Percentiles rank a stretch among this genome's conserved stretches.
phyloP scores from a whole-genome alignment of 2,797 vertebrate genomes.

The Argya squamiceps region DNA sequence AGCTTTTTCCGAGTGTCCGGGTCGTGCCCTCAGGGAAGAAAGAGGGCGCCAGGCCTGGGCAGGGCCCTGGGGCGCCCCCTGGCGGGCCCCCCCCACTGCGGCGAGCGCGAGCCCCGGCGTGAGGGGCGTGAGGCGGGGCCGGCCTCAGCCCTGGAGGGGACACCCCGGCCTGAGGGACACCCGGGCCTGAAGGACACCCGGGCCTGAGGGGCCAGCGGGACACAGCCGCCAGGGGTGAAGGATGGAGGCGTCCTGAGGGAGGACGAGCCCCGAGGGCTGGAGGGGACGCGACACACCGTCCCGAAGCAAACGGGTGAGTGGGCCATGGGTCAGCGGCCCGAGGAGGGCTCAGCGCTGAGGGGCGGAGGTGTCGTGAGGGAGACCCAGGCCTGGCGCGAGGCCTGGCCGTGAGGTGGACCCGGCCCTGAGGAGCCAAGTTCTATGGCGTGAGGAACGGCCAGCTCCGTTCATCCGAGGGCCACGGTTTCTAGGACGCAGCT shows the following conservation, averaged over 20 bases:
- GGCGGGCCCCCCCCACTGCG: background rate
- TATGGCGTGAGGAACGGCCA: rapidly evolving
- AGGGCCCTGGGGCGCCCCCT: background rate
- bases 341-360: rapidly evolving
- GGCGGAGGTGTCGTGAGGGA: background rate
- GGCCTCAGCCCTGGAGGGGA: background rate
- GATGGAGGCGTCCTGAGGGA: no score
- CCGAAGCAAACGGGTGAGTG: background rate
- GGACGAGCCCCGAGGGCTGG: no score
- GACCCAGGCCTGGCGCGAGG: no score
- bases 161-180: background rate
- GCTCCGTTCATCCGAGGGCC: rapidly evolving
- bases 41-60: background rate
- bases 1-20: background rate
- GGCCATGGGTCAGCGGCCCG: rapidly evolving
- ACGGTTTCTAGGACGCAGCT: rapidly evolving
- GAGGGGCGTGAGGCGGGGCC: background rate
- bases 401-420: no score
- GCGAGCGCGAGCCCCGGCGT: background rate
- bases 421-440: rapidly evolving
- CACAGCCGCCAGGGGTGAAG: no score
- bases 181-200: rapidly evolving
- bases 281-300: no score
- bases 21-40: background rate
- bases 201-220: background rate